These are phyloP conservation scores for Lumbricus terrestris DNA, from an alignment of 2,888 invertebrate genomes.

Conservation along the genomic window DNA sequence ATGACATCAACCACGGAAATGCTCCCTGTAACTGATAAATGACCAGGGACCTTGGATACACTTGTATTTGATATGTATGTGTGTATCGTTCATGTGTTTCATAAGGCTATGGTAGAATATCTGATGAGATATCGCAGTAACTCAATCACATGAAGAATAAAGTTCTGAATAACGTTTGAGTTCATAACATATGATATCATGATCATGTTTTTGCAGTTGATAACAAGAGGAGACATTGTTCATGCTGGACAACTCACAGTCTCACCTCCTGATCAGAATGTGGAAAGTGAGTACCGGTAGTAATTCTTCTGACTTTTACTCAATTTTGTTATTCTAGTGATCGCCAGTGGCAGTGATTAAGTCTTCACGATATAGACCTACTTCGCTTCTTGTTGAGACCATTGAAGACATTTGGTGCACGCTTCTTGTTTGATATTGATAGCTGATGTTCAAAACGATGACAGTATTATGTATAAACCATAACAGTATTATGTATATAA, in stretches of 20 bases:
- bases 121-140: neutral
- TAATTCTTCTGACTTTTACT: neutral
- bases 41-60: too few species aligned
- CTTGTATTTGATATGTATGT: too few species aligned
- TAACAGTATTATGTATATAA: too few species aligned
- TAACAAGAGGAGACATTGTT: constrained; percentile 12
- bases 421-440: neutral
- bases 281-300: neutral
- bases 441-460: neutral
- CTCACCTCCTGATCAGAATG: neutral
- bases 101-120: neutral
- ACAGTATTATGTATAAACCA: too few species aligned
- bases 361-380: neutral
- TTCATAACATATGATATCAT: too few species aligned
- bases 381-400: neutral
- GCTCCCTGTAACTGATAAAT: too few species aligned
- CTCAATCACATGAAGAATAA: neutral
- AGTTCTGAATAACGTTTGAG: neutral
- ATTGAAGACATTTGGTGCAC: neutral
- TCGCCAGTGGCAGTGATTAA: neutral
- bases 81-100: too few species aligned
- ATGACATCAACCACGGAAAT: too few species aligned
- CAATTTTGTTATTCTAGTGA: neutral
- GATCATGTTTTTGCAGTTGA: neutral
- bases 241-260: neutral